These are phyloP conservation scores for Terrapene triunguis DNA, from an alignment of 2,113 vertebrate species.

Conservation along the genomic window DNA sequence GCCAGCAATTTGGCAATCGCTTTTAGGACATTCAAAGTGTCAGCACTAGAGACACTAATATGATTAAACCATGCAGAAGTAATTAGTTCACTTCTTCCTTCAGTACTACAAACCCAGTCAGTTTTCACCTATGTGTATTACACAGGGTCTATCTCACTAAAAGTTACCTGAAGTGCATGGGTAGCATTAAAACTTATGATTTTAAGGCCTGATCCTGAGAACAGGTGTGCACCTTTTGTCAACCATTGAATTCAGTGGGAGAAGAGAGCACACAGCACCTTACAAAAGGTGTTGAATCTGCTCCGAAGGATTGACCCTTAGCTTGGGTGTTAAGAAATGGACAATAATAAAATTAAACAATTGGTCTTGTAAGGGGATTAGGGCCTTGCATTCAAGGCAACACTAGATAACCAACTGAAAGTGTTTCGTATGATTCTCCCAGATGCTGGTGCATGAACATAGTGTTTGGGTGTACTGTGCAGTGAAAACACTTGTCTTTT, in stretches of 20 bases:
- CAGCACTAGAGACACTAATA: background rate
- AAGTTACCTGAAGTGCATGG: rapidly evolving
- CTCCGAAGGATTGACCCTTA: constrained; percentile 1
- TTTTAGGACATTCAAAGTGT: background rate
- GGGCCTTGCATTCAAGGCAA: background rate
- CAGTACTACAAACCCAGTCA: constrained; percentile 39
- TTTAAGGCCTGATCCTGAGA: background rate
- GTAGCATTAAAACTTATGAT: background rate
- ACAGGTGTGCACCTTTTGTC: background rate
- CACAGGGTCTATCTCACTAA: rapidly evolving
- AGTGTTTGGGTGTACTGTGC: background rate
- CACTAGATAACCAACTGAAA: constrained; percentile 33
- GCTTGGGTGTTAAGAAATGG: background rate
- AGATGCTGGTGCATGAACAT: constrained; percentile 38
- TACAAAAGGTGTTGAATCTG: background rate
- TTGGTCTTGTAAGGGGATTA: constrained; percentile 49
- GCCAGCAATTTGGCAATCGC: background rate
- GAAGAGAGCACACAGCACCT: background rate
- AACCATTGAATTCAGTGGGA: background rate
- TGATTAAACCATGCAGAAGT: constrained; percentile 40
- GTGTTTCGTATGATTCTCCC: constrained; percentile 61
- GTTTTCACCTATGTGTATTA: background rate
- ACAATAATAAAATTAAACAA: constrained; percentile 34
- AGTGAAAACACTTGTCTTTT: background rate
- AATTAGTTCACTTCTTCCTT: constrained; percentile 54